Percentiles rank a stretch among this genome's conserved stretches.
These are phyloP conservation scores for Calypte anna DNA, from an alignment of 2,113 vertebrate species.

Conservation along the genomic window DNA sequence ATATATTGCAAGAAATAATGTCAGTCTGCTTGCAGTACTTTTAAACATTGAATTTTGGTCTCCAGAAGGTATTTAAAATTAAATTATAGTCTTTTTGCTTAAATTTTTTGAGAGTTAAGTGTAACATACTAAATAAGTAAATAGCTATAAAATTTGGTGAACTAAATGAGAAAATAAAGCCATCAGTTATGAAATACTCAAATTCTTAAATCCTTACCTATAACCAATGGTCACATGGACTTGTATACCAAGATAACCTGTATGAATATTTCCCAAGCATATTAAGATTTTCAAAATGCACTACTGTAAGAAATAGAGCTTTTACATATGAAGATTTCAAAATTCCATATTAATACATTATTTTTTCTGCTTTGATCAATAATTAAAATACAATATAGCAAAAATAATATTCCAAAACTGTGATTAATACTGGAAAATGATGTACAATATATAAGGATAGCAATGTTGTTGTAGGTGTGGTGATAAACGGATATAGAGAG, in stretches of 20 bases:
- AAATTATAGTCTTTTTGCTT: not conserved
- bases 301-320: not conserved
- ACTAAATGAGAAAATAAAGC: not conserved
- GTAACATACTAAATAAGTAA: not conserved
- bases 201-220: not conserved
- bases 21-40: not conserved
- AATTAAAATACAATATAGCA: not conserved
- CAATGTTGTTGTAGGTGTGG: not conserved
- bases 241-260: not conserved
- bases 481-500: not conserved
- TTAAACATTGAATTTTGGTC: conserved; percentile 20
- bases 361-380: not conserved
- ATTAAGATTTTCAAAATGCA: not conserved
- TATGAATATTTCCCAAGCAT: not conserved
- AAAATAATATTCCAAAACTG: not conserved
- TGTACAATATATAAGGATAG: not conserved
- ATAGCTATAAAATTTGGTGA: not conserved
- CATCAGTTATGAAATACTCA: not conserved
- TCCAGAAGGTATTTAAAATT: conserved; percentile 51
- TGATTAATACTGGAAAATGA: not conserved
- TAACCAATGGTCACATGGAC: not conserved
- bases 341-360: not conserved
- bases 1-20: conserved; percentile 75
- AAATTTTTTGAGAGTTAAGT: not conserved
- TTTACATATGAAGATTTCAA: not conserved